A percentile compares a stretch with the other conserved stretches of the same genome.
Evolutionary conservation across 2,113 vertebrate genomes (phyloP).

Genomic region (Dicerorhinus sumatrensis): DNA sequence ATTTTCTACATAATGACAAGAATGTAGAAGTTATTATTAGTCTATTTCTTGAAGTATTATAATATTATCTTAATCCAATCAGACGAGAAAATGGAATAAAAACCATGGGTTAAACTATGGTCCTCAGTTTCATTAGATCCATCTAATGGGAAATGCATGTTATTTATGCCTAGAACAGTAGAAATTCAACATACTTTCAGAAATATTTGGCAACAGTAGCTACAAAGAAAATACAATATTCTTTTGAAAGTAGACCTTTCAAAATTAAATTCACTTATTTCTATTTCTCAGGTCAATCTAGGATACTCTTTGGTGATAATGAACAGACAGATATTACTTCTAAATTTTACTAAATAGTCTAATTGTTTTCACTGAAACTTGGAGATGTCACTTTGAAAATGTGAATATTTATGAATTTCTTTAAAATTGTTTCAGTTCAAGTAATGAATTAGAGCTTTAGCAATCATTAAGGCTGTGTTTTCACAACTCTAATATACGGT

Average conservation of each 20-base stretch:
- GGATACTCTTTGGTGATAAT: neutral
- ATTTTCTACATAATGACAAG: neutral
- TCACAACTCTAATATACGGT: neutral
- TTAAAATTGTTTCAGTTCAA: neutral
- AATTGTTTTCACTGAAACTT: constrained; percentile 25
- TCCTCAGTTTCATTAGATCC: neutral
- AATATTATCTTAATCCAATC: neutral
- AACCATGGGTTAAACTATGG: neutral
- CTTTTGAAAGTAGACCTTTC: neutral
- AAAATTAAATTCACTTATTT: neutral
- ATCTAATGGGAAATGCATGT: neutral
- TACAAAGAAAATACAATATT: neutral
- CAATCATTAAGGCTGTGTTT: neutral
- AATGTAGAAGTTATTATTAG: neutral
- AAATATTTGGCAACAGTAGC: neutral
- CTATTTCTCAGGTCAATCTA: neutral
- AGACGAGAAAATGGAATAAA: constrained; percentile 11
- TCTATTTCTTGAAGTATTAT: constrained; percentile 1
- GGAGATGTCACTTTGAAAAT: neutral
- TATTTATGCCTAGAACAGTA: neutral
- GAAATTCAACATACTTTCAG: constrained; percentile 2
- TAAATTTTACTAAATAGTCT: constrained; percentile 10
- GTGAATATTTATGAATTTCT: neutral
- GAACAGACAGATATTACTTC: neutral
- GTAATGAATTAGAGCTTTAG: neutral